Conservation (phyloP, 2,113 vertebrate species). For the Apodemus sylvaticus region DNA sequence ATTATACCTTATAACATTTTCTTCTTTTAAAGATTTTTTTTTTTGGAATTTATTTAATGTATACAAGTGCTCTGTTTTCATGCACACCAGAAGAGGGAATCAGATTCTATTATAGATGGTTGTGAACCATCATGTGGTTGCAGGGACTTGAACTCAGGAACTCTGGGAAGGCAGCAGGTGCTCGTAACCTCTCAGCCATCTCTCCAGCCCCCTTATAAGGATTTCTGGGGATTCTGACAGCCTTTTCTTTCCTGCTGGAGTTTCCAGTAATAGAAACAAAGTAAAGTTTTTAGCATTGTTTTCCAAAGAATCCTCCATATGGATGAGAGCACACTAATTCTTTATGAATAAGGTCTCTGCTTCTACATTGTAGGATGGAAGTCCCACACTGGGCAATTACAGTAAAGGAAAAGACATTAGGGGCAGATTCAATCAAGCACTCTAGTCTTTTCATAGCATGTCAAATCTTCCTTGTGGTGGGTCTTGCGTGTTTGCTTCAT, state of each 20-base stretch:
- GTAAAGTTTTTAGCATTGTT: neutral
- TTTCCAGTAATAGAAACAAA: conserved; percentile 6
- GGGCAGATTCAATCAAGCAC: neutral
- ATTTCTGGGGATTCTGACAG: neutral
- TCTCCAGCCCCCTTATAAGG: neutral
- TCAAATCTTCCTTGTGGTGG: neutral
- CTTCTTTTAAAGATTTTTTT: neutral
- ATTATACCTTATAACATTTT: neutral
- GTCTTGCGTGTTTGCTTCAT: neutral
- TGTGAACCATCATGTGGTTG: too few species aligned
- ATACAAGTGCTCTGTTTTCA: too few species aligned
- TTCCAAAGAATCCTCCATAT: neutral
- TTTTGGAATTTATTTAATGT: too few species aligned
- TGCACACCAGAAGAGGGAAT: too few species aligned
- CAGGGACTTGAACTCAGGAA: too few species aligned
- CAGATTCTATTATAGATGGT: too few species aligned
- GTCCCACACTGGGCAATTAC: neutral
- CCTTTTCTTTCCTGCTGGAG: neutral
- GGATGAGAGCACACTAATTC: neutral
- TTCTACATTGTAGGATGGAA: neutral
- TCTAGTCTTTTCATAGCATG: neutral
- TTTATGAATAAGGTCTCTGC: neutral
- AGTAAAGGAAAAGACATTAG: neutral
- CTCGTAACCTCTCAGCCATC: too few species aligned
- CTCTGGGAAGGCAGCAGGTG: too few species aligned